Evolutionary conservation across 2,888 invertebrate species (phyloP), one percentile per base, ranked within the genome.

Genomic region (Lycophotia porphyrea): DNA sequence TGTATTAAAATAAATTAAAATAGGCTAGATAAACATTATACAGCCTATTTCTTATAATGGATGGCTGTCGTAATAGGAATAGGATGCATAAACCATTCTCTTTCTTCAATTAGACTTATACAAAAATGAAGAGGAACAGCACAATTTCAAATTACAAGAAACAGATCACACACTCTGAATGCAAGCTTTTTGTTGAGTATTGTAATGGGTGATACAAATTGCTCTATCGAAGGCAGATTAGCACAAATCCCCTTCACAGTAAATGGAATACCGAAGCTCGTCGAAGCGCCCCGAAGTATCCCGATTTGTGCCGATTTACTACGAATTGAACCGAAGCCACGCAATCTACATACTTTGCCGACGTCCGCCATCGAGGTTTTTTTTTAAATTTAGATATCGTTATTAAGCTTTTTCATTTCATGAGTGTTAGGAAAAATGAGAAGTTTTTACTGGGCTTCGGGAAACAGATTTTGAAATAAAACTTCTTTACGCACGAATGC

Each of bases 261-360:
- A 87, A 87, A 88, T 85, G 82, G 86, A 88, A 87, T 84, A 80
- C 75, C 68, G 79, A 82, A 78, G 73, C 77, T 68, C 58, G 7
- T 36, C 76, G 81, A 81, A 63, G 27, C 18, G 13, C 36, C 31
- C 71, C 76, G 75, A 79, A 87, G 74, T 47, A 55, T 15, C 4
- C 39, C 67, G 78, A 68, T 36, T 24, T 49, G n/a, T n/a, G 34
- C 24, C 70, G 70, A 74, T 68, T 80, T 44, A 24, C 21, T 15
- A 44, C 52, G 80, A 80, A 65, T 66, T 34, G 31, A 27, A 65
- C 68, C 75, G 72, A 78, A 87, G 76, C 76, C 21, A 42, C 66
- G 64, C 67, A 52, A 76, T 85, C 80, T 71, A 80, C n/a, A n/a
- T n/a, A n/a, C 72, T 88, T 82, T 63, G 1, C 58, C 36, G 36